Base-by-base conservation (phyloP, 2,797 vertebrate species). In the Tapirus indicus region DNA sequence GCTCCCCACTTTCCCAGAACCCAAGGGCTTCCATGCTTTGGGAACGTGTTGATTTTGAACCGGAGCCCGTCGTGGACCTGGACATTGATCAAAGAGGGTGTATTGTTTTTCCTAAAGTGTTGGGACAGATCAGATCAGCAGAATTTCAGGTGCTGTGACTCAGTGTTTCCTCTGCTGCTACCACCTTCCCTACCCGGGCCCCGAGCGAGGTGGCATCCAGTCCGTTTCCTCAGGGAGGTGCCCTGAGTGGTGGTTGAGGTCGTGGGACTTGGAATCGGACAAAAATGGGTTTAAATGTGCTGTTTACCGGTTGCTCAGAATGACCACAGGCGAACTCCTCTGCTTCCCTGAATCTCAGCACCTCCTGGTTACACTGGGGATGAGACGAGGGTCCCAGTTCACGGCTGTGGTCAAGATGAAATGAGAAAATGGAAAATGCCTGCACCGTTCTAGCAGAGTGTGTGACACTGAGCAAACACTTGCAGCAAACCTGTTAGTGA, bases 1-100 rank as follows among this genome's bases (percentile, higher is more conserved):
- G 79, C 85, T 88, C 60, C 92, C 92, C 1, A 2, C 86, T 79
- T 97, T 98, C 96, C 97, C 97, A 97, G 97, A 96, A 88, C 94
- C 84, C 77, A 58, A 80, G 84, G 72, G 85, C 74, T 85, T 79
- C 91, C 95, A 72, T 78, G 7, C 66, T 9, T 60, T 10, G 87
- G 78, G 92, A 52, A 41, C 0, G 0, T 98, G 98, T 98, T 98
- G 96, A 93, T 95, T 94, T 98, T 98, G 98, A 98, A 71, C 60
- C 60, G 35, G 87, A 54, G 97, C 97, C 97, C 82, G 0, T 14
- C 14, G 0, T 27, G 16, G 95, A 49, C 52, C 97, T 97, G 97
- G 97, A 86, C 60, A 9, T 25, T 0, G 64, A 98, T 96, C 97
- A 97, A 97, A 97, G 97, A 93, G 96, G 41, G 49, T 32, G 69